Base-by-base conservation (phyloP, 2,113 vertebrate genomes). In the Ornithorhynchus anatinus region DNA sequence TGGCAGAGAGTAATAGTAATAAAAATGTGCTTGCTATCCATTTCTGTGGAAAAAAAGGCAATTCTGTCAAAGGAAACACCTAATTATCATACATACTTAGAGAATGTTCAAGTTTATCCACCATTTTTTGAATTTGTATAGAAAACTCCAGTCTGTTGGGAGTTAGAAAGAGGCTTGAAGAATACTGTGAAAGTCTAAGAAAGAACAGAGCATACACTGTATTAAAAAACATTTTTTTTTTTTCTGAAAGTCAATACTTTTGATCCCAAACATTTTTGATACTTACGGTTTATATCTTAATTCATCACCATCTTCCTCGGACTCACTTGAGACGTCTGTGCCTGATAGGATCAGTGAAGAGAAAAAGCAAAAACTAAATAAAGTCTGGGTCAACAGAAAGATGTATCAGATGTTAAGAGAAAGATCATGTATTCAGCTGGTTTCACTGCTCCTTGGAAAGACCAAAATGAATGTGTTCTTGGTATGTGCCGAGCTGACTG, bases 41-140 rank as follows among this genome's bases (percentile, higher is more conserved):
- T n/a, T 56, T 56, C 31, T 3, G 8, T 25, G 25, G 19, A 22
- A 56, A 36, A 36, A 16, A 63, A 37, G 22, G 65, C 38, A 67
- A 53, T 33, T 29, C 10, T 64, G 15, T 20, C 12, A 61, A 56
- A 53, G 32, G 44, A n/a, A n/a, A n/a, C n/a, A n/a, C n/a, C n/a
- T n/a, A n/a, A n/a, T n/a, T n/a, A n/a, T 17, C 10, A 61, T 64
- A 39, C 89, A 75, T 84, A 92, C 92, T 89, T 74, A 92, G 74
- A 52, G 64, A 77, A 39, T 83, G 73, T 84, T 91, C 87, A 56
- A 92, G 73, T 47, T 71, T 72, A 82, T 86, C 22, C 39, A 91
- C 10, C 72, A 91, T 75, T 44, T 86, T 79, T 75, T 91, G 82
- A 66, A 92, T 78, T 61, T 89, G 77, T 60, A 44, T 40, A 33